Conservation (phyloP, 2,797 vertebrate genomes). For the Nannoperca obscura region DNA sequence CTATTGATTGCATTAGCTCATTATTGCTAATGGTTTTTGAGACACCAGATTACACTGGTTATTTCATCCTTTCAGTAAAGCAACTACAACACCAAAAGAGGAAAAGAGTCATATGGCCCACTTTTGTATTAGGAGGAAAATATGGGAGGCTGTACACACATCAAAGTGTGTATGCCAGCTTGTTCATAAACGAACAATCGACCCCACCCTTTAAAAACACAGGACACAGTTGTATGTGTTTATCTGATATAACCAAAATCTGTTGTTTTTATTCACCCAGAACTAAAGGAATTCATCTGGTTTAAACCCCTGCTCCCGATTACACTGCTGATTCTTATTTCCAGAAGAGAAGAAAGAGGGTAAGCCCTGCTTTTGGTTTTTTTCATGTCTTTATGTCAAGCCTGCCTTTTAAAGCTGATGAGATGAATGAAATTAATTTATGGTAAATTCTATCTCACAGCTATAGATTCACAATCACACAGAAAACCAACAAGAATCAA, state of each 20-base stretch:
- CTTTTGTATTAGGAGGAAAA: conserved; percentile 14
- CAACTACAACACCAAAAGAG: not conserved
- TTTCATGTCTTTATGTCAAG: not conserved
- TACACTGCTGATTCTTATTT: conserved; percentile 3
- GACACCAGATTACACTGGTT: not conserved
- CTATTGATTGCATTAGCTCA: not conserved
- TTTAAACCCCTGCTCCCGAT: not conserved
- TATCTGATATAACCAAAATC: not conserved
- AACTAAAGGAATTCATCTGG: not conserved
- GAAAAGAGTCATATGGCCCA: not conserved
- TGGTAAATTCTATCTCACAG: conserved; percentile 12
- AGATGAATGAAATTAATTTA: conserved; percentile 19
- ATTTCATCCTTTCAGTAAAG: not conserved
- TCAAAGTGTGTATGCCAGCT: not conserved
- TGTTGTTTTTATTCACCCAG: conserved; percentile 3
- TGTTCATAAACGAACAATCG: not conserved
- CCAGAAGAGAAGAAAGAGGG: not conserved
- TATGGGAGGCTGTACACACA: not conserved
- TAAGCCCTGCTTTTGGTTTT: not conserved
- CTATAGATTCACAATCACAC: conserved; percentile 21
- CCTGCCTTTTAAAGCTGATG: conserved; percentile 28
- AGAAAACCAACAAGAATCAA: conserved; percentile 11
- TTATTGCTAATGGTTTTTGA: conserved; percentile 1
- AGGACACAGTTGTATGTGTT: conserved; percentile 10
- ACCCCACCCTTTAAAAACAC: conserved; percentile 11